phyloP scores from a whole-genome alignment of 2,113 vertebrate genomes.

The Ailuropoda melanoleuca region DNA sequence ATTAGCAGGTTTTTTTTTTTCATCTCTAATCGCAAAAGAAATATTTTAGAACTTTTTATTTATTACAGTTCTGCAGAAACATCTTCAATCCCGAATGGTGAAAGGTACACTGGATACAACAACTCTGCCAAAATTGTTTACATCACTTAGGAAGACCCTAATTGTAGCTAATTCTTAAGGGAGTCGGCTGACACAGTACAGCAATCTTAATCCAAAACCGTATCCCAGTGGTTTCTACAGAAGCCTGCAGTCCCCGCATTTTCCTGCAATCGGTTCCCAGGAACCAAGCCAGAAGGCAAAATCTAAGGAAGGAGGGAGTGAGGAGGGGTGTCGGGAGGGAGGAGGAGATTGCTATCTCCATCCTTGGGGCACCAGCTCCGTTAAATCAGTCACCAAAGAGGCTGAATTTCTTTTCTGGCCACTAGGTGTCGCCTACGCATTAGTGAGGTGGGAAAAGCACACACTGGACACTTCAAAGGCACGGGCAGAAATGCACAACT shows the following conservation, averaged over 20 bases:
- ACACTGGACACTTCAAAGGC: neutral
- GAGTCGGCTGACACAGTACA: neutral
- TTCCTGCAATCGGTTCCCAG: neutral
- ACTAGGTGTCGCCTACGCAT: conserved; percentile 58
- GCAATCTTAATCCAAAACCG: neutral
- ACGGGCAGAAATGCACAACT: neutral
- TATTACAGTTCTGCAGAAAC: neutral
- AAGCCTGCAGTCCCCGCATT: neutral
- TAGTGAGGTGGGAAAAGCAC: neutral
- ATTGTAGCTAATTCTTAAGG: neutral
- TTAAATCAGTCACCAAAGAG: neutral
- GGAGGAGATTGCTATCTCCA: too few relatives aligned
- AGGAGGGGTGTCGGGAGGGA: too few relatives aligned
- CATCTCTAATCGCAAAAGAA: neutral
- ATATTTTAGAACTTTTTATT: neutral
- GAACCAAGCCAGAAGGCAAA: neutral
- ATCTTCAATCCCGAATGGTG: neutral
- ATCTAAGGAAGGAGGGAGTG: neutral
- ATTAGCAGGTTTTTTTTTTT: neutral
- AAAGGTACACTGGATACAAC: neutral
- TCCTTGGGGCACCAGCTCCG: neutral
- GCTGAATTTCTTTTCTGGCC: neutral
- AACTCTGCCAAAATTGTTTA: neutral
- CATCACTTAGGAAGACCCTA: neutral
- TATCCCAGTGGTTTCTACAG: neutral